A percentile compares a stretch with the other conserved stretches of the same genome.
Evolutionary conservation across 1,140 invertebrate genomes (phyloP).

Genomic region (Micrasema longulum): DNA sequence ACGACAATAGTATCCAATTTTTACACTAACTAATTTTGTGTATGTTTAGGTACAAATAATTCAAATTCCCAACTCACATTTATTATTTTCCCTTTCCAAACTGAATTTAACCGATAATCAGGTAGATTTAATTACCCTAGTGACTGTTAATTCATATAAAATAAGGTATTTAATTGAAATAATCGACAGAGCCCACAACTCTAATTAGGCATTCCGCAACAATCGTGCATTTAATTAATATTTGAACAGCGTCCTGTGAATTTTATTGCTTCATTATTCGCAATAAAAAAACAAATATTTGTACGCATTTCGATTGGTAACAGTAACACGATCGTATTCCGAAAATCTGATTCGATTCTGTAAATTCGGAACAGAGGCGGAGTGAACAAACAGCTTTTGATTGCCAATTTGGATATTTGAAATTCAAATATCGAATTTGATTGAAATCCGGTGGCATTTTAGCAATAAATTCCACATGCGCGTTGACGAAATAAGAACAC

Average conservation of each 20-base stretch:
- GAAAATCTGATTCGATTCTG: background rate
- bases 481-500: background rate
- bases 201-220: too few relatives aligned
- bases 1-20: too few relatives aligned
- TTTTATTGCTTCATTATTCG: slow-evolving; percentile 51
- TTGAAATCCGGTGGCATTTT: slow-evolving; percentile 21
- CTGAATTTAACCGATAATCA: too few relatives aligned
- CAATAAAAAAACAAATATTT: slow-evolving; percentile 52
- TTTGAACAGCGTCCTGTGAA: slow-evolving; percentile 25
- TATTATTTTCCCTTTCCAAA: too few relatives aligned
- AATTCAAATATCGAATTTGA: slow-evolving; percentile 34
- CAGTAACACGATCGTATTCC: slow-evolving; percentile 22
- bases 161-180: too few relatives aligned
- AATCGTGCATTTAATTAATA: too few relatives aligned
- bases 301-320: slow-evolving; percentile 49
- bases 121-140: too few relatives aligned
- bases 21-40: too few relatives aligned
- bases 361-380: slow-evolving; percentile 22
- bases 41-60: too few relatives aligned
- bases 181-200: too few relatives aligned
- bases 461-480: background rate
- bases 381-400: slow-evolving; percentile 37
- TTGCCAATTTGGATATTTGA: slow-evolving; percentile 39
- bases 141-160: too few relatives aligned
- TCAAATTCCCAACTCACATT: too few relatives aligned